Conservation (phyloP, 2,797 vertebrate genomes). For the Tangara arthus region DNA sequence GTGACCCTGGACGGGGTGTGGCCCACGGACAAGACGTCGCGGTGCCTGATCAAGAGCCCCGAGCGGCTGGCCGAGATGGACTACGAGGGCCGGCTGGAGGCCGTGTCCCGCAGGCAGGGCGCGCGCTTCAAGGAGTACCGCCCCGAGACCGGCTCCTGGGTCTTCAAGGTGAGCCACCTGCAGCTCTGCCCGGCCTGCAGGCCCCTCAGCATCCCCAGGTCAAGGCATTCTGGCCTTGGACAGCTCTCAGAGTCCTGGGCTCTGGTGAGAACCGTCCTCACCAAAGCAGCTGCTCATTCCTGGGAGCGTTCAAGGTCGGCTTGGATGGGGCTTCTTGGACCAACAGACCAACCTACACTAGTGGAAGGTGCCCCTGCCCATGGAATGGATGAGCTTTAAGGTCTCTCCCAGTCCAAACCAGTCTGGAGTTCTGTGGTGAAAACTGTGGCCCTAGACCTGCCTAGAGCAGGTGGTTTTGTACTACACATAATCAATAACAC, state of each 20-base stretch:
- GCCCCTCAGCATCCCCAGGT: background rate
- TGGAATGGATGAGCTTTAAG: background rate
- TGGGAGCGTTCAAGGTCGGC: fast-evolving
- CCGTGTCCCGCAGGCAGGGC: constrained; percentile 87
- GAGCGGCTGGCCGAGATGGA: constrained; percentile 89
- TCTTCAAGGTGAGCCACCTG: constrained; percentile 82
- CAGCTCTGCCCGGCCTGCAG: no score
- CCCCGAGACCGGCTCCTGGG: constrained; percentile 94
- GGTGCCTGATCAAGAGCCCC: constrained; percentile 88
- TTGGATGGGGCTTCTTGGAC: background rate
- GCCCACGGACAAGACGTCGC: constrained; percentile 93
- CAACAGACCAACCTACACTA: no score
- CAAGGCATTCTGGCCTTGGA: fast-evolving
- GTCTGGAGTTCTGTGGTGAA: background rate
- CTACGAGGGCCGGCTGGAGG: constrained; percentile 90
- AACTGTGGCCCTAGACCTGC: background rate
- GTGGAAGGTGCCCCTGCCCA: background rate
- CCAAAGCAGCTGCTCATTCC: background rate
- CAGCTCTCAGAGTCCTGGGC: fast-evolving
- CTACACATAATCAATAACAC: no score
- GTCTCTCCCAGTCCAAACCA: background rate
- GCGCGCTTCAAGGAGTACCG: constrained; percentile 94
- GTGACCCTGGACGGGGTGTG: constrained; percentile 95
- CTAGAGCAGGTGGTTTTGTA: background rate
- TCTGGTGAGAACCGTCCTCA: background rate